Conservation (phyloP, 2,888 invertebrate species). For the Noctua comes region DNA sequence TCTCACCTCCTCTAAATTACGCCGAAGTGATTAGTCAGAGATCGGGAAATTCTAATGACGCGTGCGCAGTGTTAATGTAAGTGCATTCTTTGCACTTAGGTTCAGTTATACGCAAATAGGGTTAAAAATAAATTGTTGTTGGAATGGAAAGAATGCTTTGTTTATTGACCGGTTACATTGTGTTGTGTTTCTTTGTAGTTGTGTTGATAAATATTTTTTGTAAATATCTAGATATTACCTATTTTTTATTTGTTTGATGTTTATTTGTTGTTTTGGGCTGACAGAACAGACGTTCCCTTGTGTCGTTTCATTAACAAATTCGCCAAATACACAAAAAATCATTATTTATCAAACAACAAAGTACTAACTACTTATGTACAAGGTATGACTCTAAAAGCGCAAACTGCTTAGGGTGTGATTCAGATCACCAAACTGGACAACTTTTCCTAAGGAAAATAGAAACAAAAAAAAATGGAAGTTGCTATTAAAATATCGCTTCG, state of each 20-base stretch:
- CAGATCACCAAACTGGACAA: neutral
- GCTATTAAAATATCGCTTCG: neutral
- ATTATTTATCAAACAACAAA: neutral
- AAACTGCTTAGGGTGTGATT: neutral
- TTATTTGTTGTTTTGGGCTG: neutral
- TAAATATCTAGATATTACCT: no score
- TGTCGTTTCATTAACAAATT: neutral
- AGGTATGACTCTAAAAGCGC: neutral
- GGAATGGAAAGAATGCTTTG: conserved; percentile 9
- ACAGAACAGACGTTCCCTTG: neutral
- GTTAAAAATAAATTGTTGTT: conserved; percentile 45
- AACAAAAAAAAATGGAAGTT: neutral
- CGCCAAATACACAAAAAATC: neutral
- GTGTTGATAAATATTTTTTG: conserved; percentile 2
- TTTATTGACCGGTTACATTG: neutral
- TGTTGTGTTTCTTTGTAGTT: conserved; percentile 3
- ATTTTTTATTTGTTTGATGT: neutral
- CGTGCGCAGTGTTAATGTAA: conserved; percentile 54
- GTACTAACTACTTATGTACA: neutral
- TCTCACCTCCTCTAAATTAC: conserved; percentile 53
- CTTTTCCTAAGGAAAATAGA: neutral
- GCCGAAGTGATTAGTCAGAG: conserved; percentile 49
- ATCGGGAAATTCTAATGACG: conserved; percentile 58
- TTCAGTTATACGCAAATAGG: conserved; percentile 48
- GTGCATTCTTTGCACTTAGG: conserved; percentile 58